Percentiles rank a stretch among this genome's conserved stretches.
Conservation (phyloP, 2,797 vertebrate species). For the Chiroxiphia lanceolata region DNA sequence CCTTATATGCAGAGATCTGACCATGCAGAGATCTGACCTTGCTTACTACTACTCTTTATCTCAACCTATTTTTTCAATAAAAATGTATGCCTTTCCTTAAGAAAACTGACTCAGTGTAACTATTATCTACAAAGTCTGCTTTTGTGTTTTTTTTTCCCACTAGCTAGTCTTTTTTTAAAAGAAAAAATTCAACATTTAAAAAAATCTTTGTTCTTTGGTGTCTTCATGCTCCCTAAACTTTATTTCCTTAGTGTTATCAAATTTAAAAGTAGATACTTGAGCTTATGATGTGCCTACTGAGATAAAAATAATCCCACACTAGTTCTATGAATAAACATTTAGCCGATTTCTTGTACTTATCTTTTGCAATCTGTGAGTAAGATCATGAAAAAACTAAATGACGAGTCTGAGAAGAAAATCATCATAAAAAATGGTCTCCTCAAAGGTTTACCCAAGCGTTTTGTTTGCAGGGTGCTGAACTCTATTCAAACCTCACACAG, state of each 20-base stretch:
- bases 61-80: neutral
- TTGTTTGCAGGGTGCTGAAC: neutral
- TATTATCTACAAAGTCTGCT: neutral
- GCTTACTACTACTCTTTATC: neutral
- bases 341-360: neutral
- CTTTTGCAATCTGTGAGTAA: neutral
- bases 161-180: neutral
- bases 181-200: neutral
- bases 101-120: neutral
- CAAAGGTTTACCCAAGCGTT: neutral
- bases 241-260: neutral
- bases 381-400: neutral
- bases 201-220: neutral
- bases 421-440: neutral
- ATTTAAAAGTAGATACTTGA: constrained; percentile 1
- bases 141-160: neutral
- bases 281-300: neutral
- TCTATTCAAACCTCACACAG: neutral
- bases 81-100: neutral
- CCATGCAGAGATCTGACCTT: neutral
- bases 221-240: neutral
- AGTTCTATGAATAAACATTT: constrained; percentile 26
- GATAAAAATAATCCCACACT: constrained; percentile 34
- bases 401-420: neutral
- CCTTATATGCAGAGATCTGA: neutral